phyloP scores from a whole-genome alignment of 1,140 invertebrate species.

The Bombus confusus region DNA sequence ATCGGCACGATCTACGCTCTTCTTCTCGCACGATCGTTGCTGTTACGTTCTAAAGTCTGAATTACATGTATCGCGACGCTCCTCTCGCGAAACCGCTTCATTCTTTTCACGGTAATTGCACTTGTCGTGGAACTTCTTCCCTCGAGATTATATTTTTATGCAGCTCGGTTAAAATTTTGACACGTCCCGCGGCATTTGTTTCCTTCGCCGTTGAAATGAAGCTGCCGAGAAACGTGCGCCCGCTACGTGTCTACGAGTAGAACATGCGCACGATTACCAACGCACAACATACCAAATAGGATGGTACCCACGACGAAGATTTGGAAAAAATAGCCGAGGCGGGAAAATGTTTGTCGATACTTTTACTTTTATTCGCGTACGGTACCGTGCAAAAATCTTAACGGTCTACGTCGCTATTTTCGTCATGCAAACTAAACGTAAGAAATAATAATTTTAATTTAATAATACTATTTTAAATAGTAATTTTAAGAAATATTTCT shows the following conservation, averaged over 20 bases:
- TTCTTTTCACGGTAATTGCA: constrained; percentile 32
- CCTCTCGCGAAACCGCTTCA: not conserved
- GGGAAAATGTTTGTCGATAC: not conserved
- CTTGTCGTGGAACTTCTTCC: constrained; percentile 33
- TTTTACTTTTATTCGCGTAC: not conserved
- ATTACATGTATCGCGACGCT: not conserved
- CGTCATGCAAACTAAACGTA: not conserved
- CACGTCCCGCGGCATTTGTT: not conserved
- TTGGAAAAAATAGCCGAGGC: not conserved
- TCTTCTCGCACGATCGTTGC: not conserved
- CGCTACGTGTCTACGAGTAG: not conserved
- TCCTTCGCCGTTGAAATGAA: not conserved
- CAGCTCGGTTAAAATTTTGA: constrained; percentile 27
- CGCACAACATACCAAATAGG: constrained; percentile 1
- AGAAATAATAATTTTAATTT: no score
- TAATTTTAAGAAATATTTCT: not conserved
- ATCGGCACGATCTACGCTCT: not conserved
- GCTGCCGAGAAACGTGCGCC: not conserved
- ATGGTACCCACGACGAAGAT: not conserved
- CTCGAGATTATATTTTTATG: constrained; percentile 26
- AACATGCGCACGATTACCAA: not conserved
- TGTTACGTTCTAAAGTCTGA: constrained; percentile 3
- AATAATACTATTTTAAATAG: no score
- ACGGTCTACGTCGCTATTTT: not conserved
- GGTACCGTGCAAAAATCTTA: no score